Percentiles rank a stretch among this genome's conserved stretches.
These are phyloP conservation scores for Drosophila sucinea DNA, from an alignment of 1,140 invertebrate genomes.

Conservation along the genomic window DNA sequence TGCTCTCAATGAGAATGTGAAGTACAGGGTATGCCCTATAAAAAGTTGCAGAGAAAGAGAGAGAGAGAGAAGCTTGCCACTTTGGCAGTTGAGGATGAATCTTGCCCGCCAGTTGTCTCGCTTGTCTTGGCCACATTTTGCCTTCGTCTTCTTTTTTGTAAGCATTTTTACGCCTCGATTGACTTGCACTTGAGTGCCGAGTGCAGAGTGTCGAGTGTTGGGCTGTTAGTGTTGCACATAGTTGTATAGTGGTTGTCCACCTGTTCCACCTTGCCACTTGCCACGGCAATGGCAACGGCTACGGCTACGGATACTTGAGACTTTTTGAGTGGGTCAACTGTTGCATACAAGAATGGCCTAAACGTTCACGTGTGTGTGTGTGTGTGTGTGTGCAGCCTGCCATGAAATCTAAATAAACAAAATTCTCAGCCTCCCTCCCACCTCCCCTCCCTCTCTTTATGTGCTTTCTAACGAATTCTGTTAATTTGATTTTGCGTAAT, in stretches of 20 bases:
- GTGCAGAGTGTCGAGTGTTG: conserved; percentile 27
- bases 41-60: neutral
- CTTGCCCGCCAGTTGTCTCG: conserved; percentile 1
- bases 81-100: conserved; percentile 1
- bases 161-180: conserved; percentile 59
- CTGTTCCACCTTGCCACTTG: conserved; percentile 22
- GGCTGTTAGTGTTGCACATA: conserved; percentile 7
- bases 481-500: conserved; percentile 30
- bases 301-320: conserved; percentile 1
- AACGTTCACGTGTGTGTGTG: neutral
- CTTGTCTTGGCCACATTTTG: neutral
- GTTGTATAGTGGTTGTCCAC: conserved; percentile 12
- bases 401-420: no score
- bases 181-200: conserved; percentile 41
- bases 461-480: neutral
- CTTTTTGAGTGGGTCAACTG: conserved; percentile 32
- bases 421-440: neutral
- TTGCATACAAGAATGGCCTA: conserved; percentile 26
- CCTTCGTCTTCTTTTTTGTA: conserved; percentile 12
- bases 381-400: neutral
- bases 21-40: conserved; percentile 1
- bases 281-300: neutral
- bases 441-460: neutral
- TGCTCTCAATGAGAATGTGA: neutral
- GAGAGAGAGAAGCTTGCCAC: neutral